Evolutionary conservation across 2,888 invertebrate species (phyloP).

Genomic region (Aporophyla lueneburgensis): DNA sequence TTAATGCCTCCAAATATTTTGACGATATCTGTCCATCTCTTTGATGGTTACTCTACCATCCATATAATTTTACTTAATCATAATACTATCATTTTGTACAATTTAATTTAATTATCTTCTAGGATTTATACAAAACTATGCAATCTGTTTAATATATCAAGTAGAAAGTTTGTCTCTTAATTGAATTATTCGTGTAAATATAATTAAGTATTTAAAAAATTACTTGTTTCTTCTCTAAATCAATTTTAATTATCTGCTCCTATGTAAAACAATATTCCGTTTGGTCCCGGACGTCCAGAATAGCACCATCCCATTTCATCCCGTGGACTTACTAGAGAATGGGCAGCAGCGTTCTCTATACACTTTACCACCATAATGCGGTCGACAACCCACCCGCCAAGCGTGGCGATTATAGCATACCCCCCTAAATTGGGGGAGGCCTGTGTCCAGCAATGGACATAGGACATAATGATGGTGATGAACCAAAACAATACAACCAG

Average conservation of each 20-base stretch:
- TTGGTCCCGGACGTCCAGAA: too few relatives aligned
- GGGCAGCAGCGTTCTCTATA: too few relatives aligned
- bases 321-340: too few relatives aligned
- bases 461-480: too few relatives aligned
- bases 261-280: neutral
- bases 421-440: too few relatives aligned
- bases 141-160: conserved; percentile 24
- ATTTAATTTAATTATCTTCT: conserved; percentile 36
- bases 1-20: conserved; percentile 45
- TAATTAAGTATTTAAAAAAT: neutral
- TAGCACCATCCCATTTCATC: too few relatives aligned
- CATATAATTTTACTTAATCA: conserved; percentile 55
- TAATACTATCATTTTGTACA: conserved; percentile 31
- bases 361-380: too few relatives aligned
- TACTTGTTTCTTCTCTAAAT: neutral
- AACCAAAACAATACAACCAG: neutral
- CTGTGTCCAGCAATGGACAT: too few relatives aligned
- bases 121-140: conserved; percentile 22
- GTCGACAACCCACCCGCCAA: too few relatives aligned
- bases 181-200: neutral
- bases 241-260: too few relatives aligned
- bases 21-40: conserved; percentile 52
- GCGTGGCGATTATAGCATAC: too few relatives aligned
- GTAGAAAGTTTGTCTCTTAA: conserved; percentile 21
- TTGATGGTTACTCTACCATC: conserved; percentile 33